Percentiles rank a stretch among this genome's conserved stretches.
Evolutionary conservation across 2,113 vertebrate genomes (phyloP).

Genomic region (Pavo muticus): DNA sequence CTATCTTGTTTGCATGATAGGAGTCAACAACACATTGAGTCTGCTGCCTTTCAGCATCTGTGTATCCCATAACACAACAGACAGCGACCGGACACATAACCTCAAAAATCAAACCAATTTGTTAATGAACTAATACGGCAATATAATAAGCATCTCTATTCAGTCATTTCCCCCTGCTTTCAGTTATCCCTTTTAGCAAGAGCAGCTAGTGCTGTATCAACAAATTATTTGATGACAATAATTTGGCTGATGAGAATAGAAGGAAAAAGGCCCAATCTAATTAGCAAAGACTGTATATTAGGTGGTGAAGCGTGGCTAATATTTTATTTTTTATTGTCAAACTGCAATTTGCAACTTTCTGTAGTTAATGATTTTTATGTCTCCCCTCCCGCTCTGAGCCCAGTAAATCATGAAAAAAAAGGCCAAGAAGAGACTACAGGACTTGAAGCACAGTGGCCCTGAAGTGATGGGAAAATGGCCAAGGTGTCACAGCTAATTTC

Average conservation of each 20-base stretch:
- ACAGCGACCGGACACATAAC: slow-evolving; percentile 36
- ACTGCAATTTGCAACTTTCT: slow-evolving; percentile 50
- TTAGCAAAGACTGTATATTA: slow-evolving; percentile 43
- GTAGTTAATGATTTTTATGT: slow-evolving; percentile 23
- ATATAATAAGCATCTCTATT: slow-evolving; percentile 18
- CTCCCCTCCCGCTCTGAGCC: fast-evolving
- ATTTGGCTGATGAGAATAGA: slow-evolving; percentile 58
- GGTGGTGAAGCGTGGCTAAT: slow-evolving; percentile 59
- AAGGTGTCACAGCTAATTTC: slow-evolving; percentile 85
- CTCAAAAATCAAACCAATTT: slow-evolving; percentile 59
- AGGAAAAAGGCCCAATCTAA: slow-evolving; percentile 37
- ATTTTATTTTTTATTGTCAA: slow-evolving; percentile 58
- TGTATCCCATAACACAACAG: slow-evolving; percentile 30
- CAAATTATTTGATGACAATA: slow-evolving; percentile 63
- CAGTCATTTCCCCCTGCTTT: slow-evolving; percentile 11
- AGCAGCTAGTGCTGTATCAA: slow-evolving; percentile 47
- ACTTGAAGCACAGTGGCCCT: slow-evolving; percentile 78
- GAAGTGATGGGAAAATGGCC: slow-evolving; percentile 81
- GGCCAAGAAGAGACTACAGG: slow-evolving; percentile 67
- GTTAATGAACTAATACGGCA: slow-evolving; percentile 53
- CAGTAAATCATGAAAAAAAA: slow-evolving; percentile 57
- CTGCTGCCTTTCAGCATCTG: slow-evolving; percentile 33
- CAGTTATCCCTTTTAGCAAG: slow-evolving; percentile 36
- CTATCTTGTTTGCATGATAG: neutral
- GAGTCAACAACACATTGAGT: neutral